Evolutionary conservation across 2,888 invertebrate genomes (phyloP).

Genomic region (Cryptocephalus primarius): DNA sequence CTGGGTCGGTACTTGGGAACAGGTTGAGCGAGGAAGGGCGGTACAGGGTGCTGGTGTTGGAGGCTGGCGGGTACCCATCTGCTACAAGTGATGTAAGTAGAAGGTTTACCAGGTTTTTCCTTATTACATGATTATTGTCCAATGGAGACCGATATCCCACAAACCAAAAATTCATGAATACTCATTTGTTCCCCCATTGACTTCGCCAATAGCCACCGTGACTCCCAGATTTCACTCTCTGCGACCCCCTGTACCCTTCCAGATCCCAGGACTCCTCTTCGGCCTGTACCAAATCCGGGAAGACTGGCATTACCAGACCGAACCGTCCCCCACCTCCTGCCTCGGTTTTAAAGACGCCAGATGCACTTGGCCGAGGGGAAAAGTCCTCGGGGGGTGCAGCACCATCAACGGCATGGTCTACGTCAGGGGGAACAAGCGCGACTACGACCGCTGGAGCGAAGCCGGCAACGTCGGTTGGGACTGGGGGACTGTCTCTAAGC

Average conservation of each 20-base stretch:
- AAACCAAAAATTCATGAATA: too few relatives aligned
- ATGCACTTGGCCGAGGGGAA: constrained; percentile 48
- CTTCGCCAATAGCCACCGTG: too few relatives aligned
- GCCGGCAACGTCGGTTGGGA: constrained; percentile 53
- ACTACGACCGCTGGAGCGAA: constrained; percentile 53
- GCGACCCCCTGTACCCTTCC: too few relatives aligned
- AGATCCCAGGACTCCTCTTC: constrained; percentile 35
- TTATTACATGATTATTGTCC: neutral
- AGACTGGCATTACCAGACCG: constrained; percentile 38
- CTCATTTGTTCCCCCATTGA: too few relatives aligned
- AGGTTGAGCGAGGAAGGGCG: constrained; percentile 36
- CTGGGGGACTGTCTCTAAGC: constrained; percentile 37
- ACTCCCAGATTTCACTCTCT: too few relatives aligned
- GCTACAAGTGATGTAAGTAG: constrained; percentile 33
- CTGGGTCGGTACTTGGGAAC: constrained; percentile 43
- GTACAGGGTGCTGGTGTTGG: constrained; percentile 42
- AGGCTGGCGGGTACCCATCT: constrained; percentile 42
- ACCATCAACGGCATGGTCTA: constrained; percentile 56
- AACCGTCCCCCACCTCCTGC: constrained; percentile 35
- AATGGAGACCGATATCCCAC: neutral
- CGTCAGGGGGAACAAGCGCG: constrained; percentile 49
- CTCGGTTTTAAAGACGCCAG: constrained; percentile 25
- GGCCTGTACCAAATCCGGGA: constrained; percentile 18
- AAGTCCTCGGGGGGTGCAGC: constrained; percentile 51
- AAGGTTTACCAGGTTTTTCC: neutral